Percentiles rank a stretch among this genome's conserved stretches.
These are phyloP conservation scores for Babylonia areolata DNA, from an alignment of 1,140 invertebrate species.

Conservation along the genomic window DNA sequence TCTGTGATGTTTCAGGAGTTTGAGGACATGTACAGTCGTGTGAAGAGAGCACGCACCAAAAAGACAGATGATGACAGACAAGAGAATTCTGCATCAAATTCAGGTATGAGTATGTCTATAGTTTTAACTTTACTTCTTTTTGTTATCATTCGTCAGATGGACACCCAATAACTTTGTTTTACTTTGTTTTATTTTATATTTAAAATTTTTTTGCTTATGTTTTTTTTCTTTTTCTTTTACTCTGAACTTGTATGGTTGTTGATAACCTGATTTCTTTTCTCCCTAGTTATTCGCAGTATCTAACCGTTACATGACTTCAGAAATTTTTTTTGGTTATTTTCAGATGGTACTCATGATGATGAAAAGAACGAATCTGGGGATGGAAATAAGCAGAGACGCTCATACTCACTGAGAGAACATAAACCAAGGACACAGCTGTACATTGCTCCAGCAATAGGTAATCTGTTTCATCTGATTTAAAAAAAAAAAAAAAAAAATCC, in stretches of 20 bases:
- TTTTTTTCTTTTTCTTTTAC: neutral
- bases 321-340: slow-evolving; percentile 24
- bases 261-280: no score
- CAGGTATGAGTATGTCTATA: slow-evolving; percentile 12
- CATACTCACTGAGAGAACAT: slow-evolving; percentile 72
- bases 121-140: no score
- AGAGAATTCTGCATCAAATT: slow-evolving; percentile 28
- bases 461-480: neutral
- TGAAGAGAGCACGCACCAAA: slow-evolving; percentile 78
- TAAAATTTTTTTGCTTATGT: neutral
- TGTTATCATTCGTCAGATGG: no score
- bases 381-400: slow-evolving; percentile 66
- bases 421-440: slow-evolving; percentile 72
- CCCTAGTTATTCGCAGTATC: neutral
- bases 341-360: slow-evolving; percentile 40
- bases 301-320: neutral
- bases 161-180: no score
- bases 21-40: slow-evolving; percentile 81
- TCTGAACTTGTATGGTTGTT: no score
- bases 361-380: slow-evolving; percentile 58
- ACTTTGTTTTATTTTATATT: neutral
- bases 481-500: no score
- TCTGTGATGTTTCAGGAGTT: slow-evolving; percentile 53
- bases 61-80: slow-evolving; percentile 41
- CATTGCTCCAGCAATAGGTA: slow-evolving; percentile 67